Base-by-base conservation (phyloP, 2,888 invertebrate species). In the Caenorhabditis afra region DNA sequence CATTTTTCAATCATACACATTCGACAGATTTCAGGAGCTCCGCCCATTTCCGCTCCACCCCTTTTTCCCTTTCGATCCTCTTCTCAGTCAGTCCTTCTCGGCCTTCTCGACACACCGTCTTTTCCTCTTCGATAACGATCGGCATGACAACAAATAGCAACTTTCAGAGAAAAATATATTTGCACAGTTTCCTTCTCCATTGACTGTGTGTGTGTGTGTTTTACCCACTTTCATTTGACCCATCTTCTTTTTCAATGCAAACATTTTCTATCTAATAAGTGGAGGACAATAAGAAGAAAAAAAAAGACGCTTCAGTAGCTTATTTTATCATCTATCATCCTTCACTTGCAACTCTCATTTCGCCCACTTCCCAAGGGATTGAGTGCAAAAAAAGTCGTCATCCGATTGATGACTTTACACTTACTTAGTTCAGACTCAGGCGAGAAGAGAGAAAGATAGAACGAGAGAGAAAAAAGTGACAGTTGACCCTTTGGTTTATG, bases 161-260 rank as follows among this genome's bases (percentile, higher is more conserved):
- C 70, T 53, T 53, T 58, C 29, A 29, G 29, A 29, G 29, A 29
- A 7, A n/a, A 45, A 71, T 62, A 45, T 47, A 22, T 64, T 73
- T 73, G 73, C 64, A 35, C 57, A 58, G 64, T 58, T 59, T 53
- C 50, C 44, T 44, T 58, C n/a, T 58, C 45, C 3, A 29, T 29
- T 7, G 29, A 7, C 29, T 29, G 7, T 29, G 23, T 22, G 52
- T 29, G 7, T 29, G 23, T 22, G 52, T 58, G 14, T 58, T 58
- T 58, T 41, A 3, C 35, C 16, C 37, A 16, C 18, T 11, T 18
- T 10, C 37, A 37, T n/a, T 53, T 70, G 70, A 59, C 61, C 73
- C 52, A 73, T 52, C 73, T 58, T 71, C 49, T 62, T 65, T 53
- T 64, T 73, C 64, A 73, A 58, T 49, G 49, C 73, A 73, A 73